Conservation (phyloP, 2,113 vertebrate genomes). For the Trematocara variabile region DNA sequence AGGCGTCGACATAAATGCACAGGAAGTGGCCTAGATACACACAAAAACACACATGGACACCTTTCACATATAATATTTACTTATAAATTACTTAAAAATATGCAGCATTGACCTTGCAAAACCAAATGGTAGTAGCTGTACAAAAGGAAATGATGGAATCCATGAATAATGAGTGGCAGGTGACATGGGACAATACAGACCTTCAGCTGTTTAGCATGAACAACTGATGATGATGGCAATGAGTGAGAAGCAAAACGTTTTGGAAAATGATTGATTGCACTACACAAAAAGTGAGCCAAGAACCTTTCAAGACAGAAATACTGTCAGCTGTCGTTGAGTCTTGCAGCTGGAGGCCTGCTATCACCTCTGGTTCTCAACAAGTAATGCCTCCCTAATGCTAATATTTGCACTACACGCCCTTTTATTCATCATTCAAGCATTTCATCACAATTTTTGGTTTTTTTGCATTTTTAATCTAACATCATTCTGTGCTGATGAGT, state of each 20-base stretch:
- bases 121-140: not conserved
- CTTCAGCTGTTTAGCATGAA: constrained; percentile 45
- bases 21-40: not conserved
- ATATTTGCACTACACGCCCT: not conserved
- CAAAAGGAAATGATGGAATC: not conserved
- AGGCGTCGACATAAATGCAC: no score
- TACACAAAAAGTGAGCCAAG: not conserved
- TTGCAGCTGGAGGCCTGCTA: constrained; percentile 22
- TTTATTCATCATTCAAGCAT: not conserved
- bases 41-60: not conserved
- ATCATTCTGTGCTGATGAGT: not conserved
- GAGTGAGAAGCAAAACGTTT: not conserved
- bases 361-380: not conserved
- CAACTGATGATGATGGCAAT: not conserved
- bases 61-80: constrained; percentile 49
- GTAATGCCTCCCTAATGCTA: not conserved
- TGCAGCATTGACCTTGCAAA: constrained; percentile 13
- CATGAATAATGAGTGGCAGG: constrained; percentile 12
- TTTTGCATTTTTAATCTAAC: not conserved
- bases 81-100: constrained; percentile 26
- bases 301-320: not conserved
- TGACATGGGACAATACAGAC: not conserved
- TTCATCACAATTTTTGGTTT: fast-evolving
- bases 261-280: not conserved
- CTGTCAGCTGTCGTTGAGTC: constrained; percentile 1